Percentiles rank a stretch among this genome's conserved stretches.
Conservation (phyloP, 2,888 invertebrate species). For the Drosophila flavopinicola region DNA sequence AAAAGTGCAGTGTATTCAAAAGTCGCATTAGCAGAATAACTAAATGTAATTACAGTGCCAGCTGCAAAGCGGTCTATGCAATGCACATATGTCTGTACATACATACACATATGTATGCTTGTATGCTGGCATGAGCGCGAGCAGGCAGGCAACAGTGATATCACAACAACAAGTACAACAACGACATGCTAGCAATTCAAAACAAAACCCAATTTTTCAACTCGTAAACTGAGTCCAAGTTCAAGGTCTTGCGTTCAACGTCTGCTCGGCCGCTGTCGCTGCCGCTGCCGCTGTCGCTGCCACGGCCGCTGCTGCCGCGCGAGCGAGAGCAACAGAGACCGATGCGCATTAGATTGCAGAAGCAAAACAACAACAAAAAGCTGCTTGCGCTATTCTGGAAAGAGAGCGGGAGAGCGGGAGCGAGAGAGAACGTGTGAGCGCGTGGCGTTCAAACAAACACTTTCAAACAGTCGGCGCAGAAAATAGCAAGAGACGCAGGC, state of each 20-base stretch:
- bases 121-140: not conserved
- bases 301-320: conserved; percentile 8
- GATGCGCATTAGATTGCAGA: conserved; percentile 54
- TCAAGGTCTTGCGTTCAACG: conserved; percentile 81
- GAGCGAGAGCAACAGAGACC: conserved; percentile 12
- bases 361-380: no score
- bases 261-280: conserved; percentile 43
- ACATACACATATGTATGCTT: not conserved
- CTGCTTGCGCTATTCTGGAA: conserved; percentile 37
- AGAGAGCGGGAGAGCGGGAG: not conserved
- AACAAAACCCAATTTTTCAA: conserved; percentile 74
- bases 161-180: conserved; percentile 18
- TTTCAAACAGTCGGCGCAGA: conserved; percentile 50
- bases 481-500: conserved; percentile 43
- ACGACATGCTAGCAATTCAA: conserved; percentile 61
- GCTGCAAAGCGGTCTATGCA: conserved; percentile 5
- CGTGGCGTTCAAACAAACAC: conserved; percentile 56
- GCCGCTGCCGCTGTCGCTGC: conserved; percentile 6
- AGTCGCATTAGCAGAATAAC: no score
- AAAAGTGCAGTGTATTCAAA: no score
- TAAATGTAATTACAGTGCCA: no score
- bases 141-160: conserved; percentile 6
- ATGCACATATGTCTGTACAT: not conserved
- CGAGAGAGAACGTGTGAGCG: conserved; percentile 36
- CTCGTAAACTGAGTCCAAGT: conserved; percentile 81